Base-by-base conservation (phyloP, 2,888 invertebrate genomes). In the Bombylius discolor region DNA sequence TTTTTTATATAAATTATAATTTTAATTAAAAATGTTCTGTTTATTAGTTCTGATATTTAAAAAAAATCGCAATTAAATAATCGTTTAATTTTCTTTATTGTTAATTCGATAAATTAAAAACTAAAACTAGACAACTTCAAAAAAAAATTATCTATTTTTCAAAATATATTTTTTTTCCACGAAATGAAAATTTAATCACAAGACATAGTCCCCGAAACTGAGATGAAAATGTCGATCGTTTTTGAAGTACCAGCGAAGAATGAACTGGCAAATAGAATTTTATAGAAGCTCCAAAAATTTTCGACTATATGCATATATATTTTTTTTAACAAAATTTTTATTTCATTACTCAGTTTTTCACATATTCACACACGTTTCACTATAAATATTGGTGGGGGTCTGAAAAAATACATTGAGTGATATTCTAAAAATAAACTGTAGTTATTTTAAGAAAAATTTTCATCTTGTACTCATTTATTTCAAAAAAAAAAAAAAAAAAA, bases 201-300 rank as follows among this genome's bases (percentile, higher is more conserved):
- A 73, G 73, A 73, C 73, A 72, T 72, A 71, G 73, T 74, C 74
- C 74, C 74, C 74, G 74, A 74, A 72, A 74, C 74, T 73, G 72
- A 73, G 73, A 73, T 72, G 86, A 87, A 89, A 88, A 88, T 88
- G 89, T 89, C 88, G 88, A 86, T 89, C 88, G 89, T 87, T 87
- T 87, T 85, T 86, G 85, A 86, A 85, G 86, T 83, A 85, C 83
- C 83, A 85, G 85, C 85, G 86, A 85, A 85, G 85, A 85, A 85
- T 86, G 84, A 77, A 70, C 70, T 68, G 69, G 66, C 65, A 65
- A 67, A 67, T 70, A 67, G 65, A 67, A 64, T 66, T 64, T 65
- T 64, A 67, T 42, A 42, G 8, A 42, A 42, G 12, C 1, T 36
- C 34, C 34, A 36, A 36, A 36, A 36, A 36, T 7, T 23, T 23